Evolutionary conservation across 2,888 invertebrate species (phyloP), one percentile per base, ranked within the genome.

Genomic region (Lasius platythorax): DNA sequence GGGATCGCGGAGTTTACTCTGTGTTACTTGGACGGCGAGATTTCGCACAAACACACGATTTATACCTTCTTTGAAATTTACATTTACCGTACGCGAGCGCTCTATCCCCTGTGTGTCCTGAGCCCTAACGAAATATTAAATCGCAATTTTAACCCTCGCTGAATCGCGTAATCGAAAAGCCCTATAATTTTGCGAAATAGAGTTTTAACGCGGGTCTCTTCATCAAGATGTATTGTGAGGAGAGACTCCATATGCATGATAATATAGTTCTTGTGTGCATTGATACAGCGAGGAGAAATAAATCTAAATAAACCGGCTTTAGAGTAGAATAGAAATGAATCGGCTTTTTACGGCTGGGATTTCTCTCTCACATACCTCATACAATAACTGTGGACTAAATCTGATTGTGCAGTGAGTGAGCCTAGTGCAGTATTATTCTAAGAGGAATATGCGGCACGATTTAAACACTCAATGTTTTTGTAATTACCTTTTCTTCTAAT

Each of bases 1-100:
- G 79, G 79, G 61, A 79, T 73, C 79, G 74, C 58, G 12, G 40
- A 46, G 74, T 79, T 79, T 79, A 30, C 73, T 58, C 73, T n/a
- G n/a, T n/a, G 30, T 58, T 30, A n/a, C 64, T 43, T 30, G 15
- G 53, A 43, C 28, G 37, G 46, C 33, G 73, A 61, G 61, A 73
- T 61, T 43, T 28, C 33, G n/a, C 18, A 46, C 79, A 73, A 73
- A 79, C 58, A 73, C 23, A 12, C 46, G 74, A 9, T 72, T 73
- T 46, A 61, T 46, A 61, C 61, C 75, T 79, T 61, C 58, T 63
- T 81, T 33, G 46, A 81, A 74, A 81, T 81, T 73, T 40, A 58
- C 43, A 40, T 53, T 53, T n/a, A 61, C 40, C 8, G n/a, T 53
- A 53, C 18, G 50, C 50, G 50, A 30, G 6, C 28, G 30, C n/a